Base-by-base conservation (phyloP, 2,797 vertebrate species). In the Manis javanica region DNA sequence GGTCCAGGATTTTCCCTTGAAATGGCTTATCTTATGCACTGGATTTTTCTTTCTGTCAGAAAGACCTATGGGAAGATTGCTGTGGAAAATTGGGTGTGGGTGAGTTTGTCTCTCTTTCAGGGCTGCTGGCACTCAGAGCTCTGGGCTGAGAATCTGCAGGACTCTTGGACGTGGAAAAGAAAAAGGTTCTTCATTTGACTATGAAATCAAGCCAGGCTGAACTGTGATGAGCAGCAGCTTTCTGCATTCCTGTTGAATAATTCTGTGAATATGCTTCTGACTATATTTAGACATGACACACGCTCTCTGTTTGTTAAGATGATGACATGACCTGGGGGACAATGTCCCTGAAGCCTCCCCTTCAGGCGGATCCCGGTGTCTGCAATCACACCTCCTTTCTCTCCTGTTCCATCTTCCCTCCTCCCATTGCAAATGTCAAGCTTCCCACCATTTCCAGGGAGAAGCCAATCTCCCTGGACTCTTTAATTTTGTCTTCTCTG, bases 241-340 rank as follows among this genome's bases (percentile, higher is more conserved):
- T 78, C 82, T 86, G 71, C 24, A 61, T 68, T 91, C 69, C 90
- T 93, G 42, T 55, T 87, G 74, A 96, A 49, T 84, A 91, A 96
- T 92, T 96, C 82, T 26, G 8, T 71, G 37, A 85, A 91, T 74
- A 31, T 64, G 55, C 63, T 78, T 59, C 61, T 69, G 79, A 49
- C 78, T 96, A 88, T 96, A 84, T 93, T 94, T 96, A 94, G 91
- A 93, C 1, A 2, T 18, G 29, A 93, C 68, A 84, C 15, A 9
- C 2, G 0, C n/a, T 79, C 61, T 90, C 79, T 91, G 87, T 95
- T 96, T 96, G 57, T 90, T 84, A 89, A 96, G 77, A 77, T 16
- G 29, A 90, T n/a, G 68, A 37, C 21, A 71, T 0, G 66, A 78
- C 61, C 61, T 24, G 71, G 89, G 79, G 75, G 69, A 87, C 42